A percentile compares a stretch with the other conserved stretches of the same genome.
Evolutionary conservation across 2,888 invertebrate species (phyloP).

Genomic region (Tipula confusa): DNA sequence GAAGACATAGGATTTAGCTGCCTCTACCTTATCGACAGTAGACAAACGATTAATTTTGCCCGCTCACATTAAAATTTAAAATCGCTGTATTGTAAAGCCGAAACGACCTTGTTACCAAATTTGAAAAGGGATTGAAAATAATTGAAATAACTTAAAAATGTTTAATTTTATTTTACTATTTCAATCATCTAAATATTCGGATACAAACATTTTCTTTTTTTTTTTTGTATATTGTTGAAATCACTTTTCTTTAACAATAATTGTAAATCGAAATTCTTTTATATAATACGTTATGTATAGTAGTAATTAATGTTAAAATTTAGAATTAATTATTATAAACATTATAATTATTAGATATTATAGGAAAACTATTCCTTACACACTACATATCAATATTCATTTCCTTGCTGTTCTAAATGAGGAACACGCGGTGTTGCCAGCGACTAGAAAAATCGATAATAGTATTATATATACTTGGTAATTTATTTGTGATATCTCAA

Average conservation of each 20-base stretch:
- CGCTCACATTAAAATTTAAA: no score
- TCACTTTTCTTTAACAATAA: background rate
- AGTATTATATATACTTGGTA: background rate
- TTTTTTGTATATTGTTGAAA: background rate
- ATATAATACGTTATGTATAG: background rate
- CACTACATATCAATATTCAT: background rate
- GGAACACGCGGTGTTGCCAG: slow-evolving; percentile 33
- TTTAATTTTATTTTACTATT: background rate
- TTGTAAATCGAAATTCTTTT: no score
- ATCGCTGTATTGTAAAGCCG: no score
- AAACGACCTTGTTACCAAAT: no score
- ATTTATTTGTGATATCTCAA: background rate
- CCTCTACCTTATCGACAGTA: no score
- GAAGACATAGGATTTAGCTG: no score
- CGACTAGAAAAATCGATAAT: slow-evolving; percentile 30
- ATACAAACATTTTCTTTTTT: background rate
- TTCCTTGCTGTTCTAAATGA: background rate
- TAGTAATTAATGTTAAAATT: background rate
- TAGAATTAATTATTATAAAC: background rate
- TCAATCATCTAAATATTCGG: background rate
- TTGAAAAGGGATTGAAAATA: no score
- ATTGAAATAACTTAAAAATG: background rate
- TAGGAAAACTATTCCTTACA: background rate
- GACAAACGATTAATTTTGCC: no score
- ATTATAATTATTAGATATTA: background rate